Evolutionary conservation across 2,113 vertebrate genomes (phyloP), one percentile per base, ranked within the genome.

Genomic region (Pelmatolapia mariae): DNA sequence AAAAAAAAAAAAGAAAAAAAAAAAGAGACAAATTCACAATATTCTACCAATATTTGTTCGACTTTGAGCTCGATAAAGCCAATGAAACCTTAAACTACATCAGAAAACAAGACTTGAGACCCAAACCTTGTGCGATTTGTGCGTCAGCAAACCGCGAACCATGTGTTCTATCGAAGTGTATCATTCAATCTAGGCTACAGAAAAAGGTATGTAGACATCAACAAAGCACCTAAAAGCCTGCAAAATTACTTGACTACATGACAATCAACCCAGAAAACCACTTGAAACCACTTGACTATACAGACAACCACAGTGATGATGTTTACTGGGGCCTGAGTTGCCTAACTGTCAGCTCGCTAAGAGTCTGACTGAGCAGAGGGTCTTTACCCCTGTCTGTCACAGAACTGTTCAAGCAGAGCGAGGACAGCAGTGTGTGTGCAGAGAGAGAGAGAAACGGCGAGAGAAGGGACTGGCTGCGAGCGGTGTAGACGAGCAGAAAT

Each of bases 301-400:
- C 45, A 88, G 87, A 89, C 89, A 89, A 84, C 83, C 59, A 73
- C 76, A 80, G 82, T 53, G 63, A 89, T 94, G 91, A 92, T 91
- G 92, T 91, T 93, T 89, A 92, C 87, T 86, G 87, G 87, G 89
- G 71, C 81, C 90, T 11, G 76, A 93, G 90, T 91, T 87, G 81
- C 91, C 91, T 40, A 40, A 89, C 92, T 92, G 91, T 91, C 93
- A 90, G 80, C 87, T 91, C 57, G 47, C 81, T 22, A 50, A 90
- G 87, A 91, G 84, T 86, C 71, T 82, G 84, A 87, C 87, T 80
- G 86, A 91, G 80, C 87, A 85, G 92, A 87, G 87, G 88, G 85
- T 91, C 90, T 92, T 93, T 83, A 93, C 89, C 83, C 80, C 89
- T 16, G 91, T 92, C 91, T 90, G 93, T 94, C 93, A 95, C 87